These are phyloP conservation scores for Drosophila asahinai DNA, from an alignment of 1,140 invertebrate genomes.

Conservation along the genomic window DNA sequence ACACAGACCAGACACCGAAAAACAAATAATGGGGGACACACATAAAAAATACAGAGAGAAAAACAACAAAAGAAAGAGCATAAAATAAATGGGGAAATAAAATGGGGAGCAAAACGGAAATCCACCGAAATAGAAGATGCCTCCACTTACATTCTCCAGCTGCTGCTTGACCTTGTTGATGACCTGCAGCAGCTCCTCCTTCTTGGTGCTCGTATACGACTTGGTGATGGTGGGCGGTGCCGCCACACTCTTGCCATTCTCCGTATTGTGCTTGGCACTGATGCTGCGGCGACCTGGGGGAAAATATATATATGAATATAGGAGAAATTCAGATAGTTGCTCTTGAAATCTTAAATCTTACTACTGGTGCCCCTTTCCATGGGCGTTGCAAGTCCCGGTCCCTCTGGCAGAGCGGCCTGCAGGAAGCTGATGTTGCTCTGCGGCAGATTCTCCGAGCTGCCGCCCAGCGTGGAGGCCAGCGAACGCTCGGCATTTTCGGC, in stretches of 20 bases:
- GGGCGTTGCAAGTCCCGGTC: slow-evolving; percentile 63
- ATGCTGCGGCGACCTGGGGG: slow-evolving; percentile 82
- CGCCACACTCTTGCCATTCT: slow-evolving; percentile 76
- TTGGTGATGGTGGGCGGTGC: slow-evolving; percentile 86
- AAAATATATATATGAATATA: too few relatives aligned
- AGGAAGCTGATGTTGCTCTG: slow-evolving; percentile 76
- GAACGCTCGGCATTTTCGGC: slow-evolving; percentile 90
- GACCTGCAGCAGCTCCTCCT: slow-evolving; percentile 93
- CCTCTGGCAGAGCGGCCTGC: slow-evolving; percentile 81
- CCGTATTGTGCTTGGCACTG: slow-evolving; percentile 85
- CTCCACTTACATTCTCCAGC: slow-evolving; percentile 92
- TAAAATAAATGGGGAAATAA: slow-evolving; percentile 45
- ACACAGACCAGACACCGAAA: slow-evolving; percentile 65
- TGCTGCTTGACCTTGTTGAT: slow-evolving; percentile 95
- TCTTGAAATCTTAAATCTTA: slow-evolving; percentile 36
- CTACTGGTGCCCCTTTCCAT: slow-evolving; percentile 85
- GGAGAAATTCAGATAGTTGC: too few relatives aligned
- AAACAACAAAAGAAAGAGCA: slow-evolving; percentile 47
- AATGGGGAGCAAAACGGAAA: slow-evolving; percentile 11
- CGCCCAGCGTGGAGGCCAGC: slow-evolving; percentile 82
- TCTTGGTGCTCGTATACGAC: slow-evolving; percentile 88
- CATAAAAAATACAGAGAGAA: slow-evolving; percentile 45
- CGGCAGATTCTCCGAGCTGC: slow-evolving; percentile 81
- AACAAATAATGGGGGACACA: slow-evolving; percentile 65
- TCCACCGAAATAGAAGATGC: slow-evolving; percentile 1